phyloP scores from a whole-genome alignment of 2,888 invertebrate species.

The Helleia helle region DNA sequence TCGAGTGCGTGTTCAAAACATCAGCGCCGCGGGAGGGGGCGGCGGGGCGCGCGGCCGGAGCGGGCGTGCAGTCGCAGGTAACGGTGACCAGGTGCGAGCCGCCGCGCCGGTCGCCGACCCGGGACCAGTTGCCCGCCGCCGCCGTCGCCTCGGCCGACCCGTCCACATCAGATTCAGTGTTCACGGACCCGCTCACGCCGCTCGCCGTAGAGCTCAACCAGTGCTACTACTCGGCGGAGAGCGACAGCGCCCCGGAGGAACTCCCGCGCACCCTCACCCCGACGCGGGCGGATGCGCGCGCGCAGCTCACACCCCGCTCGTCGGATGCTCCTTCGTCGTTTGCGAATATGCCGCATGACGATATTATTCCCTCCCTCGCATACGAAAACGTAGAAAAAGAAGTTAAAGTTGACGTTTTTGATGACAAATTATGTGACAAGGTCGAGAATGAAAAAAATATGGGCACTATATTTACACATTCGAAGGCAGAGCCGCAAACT shows the following conservation, averaged over 20 bases:
- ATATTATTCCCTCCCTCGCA: constrained; percentile 44
- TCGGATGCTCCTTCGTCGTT: constrained; percentile 21
- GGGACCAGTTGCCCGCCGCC: constrained; percentile 42
- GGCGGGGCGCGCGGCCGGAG: constrained; percentile 31
- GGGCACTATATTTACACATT: constrained; percentile 51
- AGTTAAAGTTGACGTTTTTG: constrained; percentile 51
- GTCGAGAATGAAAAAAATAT: constrained; percentile 59
- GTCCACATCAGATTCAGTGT: constrained; percentile 82
- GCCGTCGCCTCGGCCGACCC: constrained; percentile 63
- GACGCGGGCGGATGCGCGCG: constrained; percentile 29
- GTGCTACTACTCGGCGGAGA: constrained; percentile 77
- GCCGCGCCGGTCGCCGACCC: constrained; percentile 63
- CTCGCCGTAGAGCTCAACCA: constrained; percentile 77
- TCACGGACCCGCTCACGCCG: constrained; percentile 81
- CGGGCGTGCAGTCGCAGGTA: constrained; percentile 57
- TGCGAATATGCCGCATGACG: constrained; percentile 56
- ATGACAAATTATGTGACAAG: constrained; percentile 48
- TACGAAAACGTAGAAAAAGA: constrained; percentile 45
- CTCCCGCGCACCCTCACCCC: constrained; percentile 44
- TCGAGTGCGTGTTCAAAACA: constrained; percentile 60
- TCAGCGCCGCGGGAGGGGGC: constrained; percentile 35
- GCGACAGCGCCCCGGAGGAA: constrained; percentile 62
- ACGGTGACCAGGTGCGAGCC: constrained; percentile 57
- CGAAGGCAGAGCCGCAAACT: constrained; percentile 37
- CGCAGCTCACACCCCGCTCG: constrained; percentile 20